Percentiles rank a stretch among this genome's conserved stretches.
Conservation (phyloP, 2,888 invertebrate species). For the Tenthredo notha region DNA sequence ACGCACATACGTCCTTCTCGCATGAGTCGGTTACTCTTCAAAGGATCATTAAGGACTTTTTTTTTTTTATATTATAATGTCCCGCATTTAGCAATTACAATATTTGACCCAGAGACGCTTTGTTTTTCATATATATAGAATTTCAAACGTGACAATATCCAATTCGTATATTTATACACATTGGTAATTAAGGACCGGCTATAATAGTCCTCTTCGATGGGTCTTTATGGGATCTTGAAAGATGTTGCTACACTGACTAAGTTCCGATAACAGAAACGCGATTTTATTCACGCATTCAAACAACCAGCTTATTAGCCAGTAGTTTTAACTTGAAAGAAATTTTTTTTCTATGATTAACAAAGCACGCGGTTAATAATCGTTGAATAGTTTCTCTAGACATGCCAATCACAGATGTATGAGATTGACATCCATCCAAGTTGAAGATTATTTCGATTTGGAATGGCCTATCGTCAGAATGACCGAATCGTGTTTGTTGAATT, state of each 20-base stretch:
- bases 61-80: background rate
- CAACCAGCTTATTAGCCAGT: slow-evolving; percentile 10
- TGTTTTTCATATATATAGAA: background rate
- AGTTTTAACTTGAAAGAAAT: background rate
- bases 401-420: background rate
- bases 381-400: background rate
- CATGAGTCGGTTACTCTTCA: slow-evolving; percentile 14
- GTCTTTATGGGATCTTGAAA: background rate
- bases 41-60: slow-evolving; percentile 3
- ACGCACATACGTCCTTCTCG: slow-evolving; percentile 12
- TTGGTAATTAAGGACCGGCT: background rate
- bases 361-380: background rate
- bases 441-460: background rate
- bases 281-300: background rate
- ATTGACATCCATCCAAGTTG: background rate
- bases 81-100: background rate
- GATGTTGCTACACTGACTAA: slow-evolving; percentile 1
- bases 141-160: background rate
- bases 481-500: background rate
- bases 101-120: background rate
- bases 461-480: background rate
- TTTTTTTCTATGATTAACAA: background rate
- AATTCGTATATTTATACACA: slow-evolving; percentile 6
- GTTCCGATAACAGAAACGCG: background rate
- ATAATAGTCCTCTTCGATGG: background rate